These are phyloP conservation scores for Spodoptera littoralis DNA, from an alignment of 2,888 invertebrate species.

Conservation along the genomic window DNA sequence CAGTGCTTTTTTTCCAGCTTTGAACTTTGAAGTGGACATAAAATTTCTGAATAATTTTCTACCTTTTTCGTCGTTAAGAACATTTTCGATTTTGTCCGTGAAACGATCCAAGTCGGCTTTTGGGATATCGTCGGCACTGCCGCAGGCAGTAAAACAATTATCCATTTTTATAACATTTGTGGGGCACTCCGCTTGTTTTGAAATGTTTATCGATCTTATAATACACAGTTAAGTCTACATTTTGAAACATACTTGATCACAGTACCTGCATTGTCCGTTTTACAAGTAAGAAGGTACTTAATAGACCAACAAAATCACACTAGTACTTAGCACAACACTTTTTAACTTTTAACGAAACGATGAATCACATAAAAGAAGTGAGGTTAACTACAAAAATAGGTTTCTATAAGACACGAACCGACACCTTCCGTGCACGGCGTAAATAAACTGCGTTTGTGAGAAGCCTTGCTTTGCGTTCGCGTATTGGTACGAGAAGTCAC, in stretches of 20 bases:
- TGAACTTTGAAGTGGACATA: constrained; percentile 81
- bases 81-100: constrained; percentile 86
- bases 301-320: constrained; percentile 10
- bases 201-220: constrained; percentile 74
- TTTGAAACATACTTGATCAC: constrained; percentile 22
- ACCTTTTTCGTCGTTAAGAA: constrained; percentile 83
- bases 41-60: constrained; percentile 82
- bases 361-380: constrained; percentile 68
- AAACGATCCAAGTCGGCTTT: constrained; percentile 85
- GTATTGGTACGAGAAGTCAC: constrained; percentile 55
- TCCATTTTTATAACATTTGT: constrained; percentile 80
- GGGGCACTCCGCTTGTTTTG: constrained; percentile 63
- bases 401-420: constrained; percentile 64
- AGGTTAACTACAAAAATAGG: constrained; percentile 85
- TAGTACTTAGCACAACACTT: not conserved
- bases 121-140: constrained; percentile 82
- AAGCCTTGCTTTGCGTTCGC: constrained; percentile 35
- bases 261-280: constrained; percentile 21
- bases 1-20: constrained; percentile 75
- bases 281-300: not conserved
- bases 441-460: constrained; percentile 75
- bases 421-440: constrained; percentile 69
- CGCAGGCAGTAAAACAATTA: constrained; percentile 84
- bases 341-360: constrained; percentile 25
- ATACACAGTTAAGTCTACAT: constrained; percentile 36